Evolutionary conservation across 2,113 vertebrate genomes (phyloP).

Genomic region (pig (Sus scrofa)): DNA sequence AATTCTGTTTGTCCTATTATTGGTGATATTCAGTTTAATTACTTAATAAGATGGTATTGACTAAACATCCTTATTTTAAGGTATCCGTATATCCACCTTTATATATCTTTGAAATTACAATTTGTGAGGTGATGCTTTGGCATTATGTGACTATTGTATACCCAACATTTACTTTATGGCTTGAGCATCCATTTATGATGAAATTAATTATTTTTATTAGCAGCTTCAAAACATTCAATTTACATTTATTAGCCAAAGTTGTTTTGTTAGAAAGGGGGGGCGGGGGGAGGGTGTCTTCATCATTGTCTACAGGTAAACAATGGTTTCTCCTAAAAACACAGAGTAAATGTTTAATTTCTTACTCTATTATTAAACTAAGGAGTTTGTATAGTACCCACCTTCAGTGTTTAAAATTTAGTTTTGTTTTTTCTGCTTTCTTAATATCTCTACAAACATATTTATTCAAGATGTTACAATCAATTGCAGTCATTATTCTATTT

Average conservation of each 20-base stretch:
- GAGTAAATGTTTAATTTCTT: not conserved
- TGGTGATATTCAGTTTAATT: not conserved
- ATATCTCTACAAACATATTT: not conserved
- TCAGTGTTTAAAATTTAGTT: not conserved
- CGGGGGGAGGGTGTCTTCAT: not conserved
- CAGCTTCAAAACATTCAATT: not conserved
- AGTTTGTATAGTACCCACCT: not conserved
- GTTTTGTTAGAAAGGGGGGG: not conserved
- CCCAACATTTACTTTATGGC: no score
- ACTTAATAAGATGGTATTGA: not conserved
- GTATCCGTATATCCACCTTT: not conserved
- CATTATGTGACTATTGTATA: not conserved
- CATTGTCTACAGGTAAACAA: not conserved
- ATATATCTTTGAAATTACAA: not conserved
- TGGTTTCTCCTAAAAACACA: not conserved
- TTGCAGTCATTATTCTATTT: not conserved
- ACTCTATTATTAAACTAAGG: not conserved
- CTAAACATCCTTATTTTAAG: not conserved
- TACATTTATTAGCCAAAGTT: not conserved
- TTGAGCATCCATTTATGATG: not conserved
- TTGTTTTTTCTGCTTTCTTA: not conserved
- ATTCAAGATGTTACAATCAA: not conserved
- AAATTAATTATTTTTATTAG: not conserved
- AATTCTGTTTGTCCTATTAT: not conserved
- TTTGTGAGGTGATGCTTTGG: not conserved